phyloP scores from a whole-genome alignment of 2,797 vertebrate species.

The Melanitta fusca region DNA sequence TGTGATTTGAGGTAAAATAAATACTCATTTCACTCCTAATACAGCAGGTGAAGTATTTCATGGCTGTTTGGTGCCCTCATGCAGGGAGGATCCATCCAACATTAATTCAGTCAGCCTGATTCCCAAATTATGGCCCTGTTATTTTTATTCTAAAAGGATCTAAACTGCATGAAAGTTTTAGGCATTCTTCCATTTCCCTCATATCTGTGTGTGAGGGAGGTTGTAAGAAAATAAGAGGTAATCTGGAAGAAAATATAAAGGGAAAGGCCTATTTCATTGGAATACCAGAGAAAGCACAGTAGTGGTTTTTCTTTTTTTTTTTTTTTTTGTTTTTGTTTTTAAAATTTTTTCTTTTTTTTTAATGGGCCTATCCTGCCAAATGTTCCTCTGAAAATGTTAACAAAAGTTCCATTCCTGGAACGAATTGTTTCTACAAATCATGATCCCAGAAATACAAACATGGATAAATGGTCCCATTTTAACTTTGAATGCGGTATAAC shows the following conservation, averaged over 20 bases:
- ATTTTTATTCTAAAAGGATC: background rate
- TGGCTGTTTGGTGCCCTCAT: background rate
- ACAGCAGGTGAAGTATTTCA: background rate
- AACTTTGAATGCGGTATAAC: slow-evolving; percentile 54
- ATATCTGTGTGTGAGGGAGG: background rate
- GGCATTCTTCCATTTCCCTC: background rate
- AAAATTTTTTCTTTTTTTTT: background rate
- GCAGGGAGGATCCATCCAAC: background rate
- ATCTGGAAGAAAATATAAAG: background rate
- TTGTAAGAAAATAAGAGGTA: background rate
- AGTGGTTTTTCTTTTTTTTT: background rate
- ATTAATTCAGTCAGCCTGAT: background rate
- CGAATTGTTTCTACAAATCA: slow-evolving; percentile 64
- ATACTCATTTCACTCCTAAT: background rate
- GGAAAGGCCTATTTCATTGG: background rate
- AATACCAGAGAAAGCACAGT: background rate
- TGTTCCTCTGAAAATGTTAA: slow-evolving; percentile 51
- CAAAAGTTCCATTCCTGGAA: slow-evolving; percentile 72
- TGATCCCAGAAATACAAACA: slow-evolving; percentile 73
- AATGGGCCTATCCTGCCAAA: slow-evolving; percentile 37
- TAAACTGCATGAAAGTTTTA: background rate
- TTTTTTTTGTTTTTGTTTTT: rapidly evolving
- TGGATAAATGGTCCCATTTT: slow-evolving; percentile 71
- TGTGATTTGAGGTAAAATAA: background rate
- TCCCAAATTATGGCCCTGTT: rapidly evolving